Conservation (phyloP, 2,797 vertebrate species). For the Thamnophis elegans region DNA sequence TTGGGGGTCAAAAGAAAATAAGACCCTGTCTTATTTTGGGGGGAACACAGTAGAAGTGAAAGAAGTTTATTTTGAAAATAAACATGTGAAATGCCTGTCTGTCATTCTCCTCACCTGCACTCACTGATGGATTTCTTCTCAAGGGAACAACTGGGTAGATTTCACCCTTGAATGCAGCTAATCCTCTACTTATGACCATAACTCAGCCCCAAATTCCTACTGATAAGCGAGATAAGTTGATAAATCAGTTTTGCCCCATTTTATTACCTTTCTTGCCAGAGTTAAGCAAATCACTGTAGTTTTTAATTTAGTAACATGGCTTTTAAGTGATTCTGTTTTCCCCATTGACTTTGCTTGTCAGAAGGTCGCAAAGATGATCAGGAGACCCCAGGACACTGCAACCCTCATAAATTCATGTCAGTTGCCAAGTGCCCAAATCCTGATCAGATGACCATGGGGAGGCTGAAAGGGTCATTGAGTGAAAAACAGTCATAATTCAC, state of each 20-base stretch:
- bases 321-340: no score
- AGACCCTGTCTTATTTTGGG: no score
- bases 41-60: background rate
- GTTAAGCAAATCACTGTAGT: background rate
- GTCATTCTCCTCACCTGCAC: background rate
- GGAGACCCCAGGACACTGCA: no score
- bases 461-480: background rate
- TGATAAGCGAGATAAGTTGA: background rate
- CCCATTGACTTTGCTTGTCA: no score
- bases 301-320: no score
- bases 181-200: background rate
- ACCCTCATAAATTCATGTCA: no score
- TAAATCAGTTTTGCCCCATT: background rate
- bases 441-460: background rate
- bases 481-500: background rate
- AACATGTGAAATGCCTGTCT: background rate
- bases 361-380: no score
- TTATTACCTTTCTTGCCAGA: background rate
- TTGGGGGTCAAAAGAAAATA: no score
- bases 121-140: background rate
- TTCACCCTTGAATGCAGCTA: background rate
- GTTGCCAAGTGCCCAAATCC: background rate
- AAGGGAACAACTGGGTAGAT: background rate
- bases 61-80: background rate
- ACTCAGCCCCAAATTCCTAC: background rate